A percentile compares a stretch with the other conserved stretches of the same genome.
phyloP scores from a whole-genome alignment of 35 echinoderm and acorn worm species.

The Chiridota heheva region DNA sequence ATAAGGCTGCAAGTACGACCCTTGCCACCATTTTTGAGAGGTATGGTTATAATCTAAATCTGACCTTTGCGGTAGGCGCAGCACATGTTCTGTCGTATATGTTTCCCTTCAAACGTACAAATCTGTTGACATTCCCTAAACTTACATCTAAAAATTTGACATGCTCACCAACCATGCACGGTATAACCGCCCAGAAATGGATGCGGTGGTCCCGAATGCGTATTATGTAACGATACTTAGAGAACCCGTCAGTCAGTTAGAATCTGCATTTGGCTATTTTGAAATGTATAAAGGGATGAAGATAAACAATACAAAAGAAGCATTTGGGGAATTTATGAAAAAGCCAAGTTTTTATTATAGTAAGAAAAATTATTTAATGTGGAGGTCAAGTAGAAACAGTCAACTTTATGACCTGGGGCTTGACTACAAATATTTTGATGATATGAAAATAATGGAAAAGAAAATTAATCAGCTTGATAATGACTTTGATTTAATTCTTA shows the following conservation, averaged over 20 bases:
- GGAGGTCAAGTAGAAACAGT: conserved; percentile 43
- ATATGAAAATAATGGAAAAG: conserved; percentile 4
- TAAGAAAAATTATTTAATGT: conserved; percentile 22
- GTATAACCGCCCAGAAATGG: conserved; percentile 69
- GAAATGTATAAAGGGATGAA: conserved; percentile 30
- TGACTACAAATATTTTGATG: conserved; percentile 34
- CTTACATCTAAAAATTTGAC: conserved; percentile 14
- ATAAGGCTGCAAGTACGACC: conserved; percentile 74
- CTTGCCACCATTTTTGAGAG: conserved; percentile 64
- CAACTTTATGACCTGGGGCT: conserved; percentile 72
- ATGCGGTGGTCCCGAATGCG: conserved; percentile 58
- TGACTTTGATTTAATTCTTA: conserved; percentile 64
- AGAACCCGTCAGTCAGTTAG: conserved; percentile 60
- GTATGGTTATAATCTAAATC: conserved; percentile 67
- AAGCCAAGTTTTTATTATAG: conserved; percentile 26
- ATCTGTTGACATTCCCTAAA: neutral
- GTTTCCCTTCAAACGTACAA: neutral
- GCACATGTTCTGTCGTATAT: conserved; percentile 32
- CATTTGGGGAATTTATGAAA: conserved; percentile 57
- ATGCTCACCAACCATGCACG: conserved; percentile 79
- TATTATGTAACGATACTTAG: conserved; percentile 71
- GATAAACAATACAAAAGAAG: conserved; percentile 12
- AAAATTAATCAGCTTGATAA: conserved; percentile 41
- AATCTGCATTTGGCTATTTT: conserved; percentile 81
- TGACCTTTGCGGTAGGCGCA: conserved; percentile 58